Percentiles rank a stretch among this genome's conserved stretches.
Conservation (phyloP, 37 sponge, comb jelly and placozoan genomes). For the Bolinopsis microptera region DNA sequence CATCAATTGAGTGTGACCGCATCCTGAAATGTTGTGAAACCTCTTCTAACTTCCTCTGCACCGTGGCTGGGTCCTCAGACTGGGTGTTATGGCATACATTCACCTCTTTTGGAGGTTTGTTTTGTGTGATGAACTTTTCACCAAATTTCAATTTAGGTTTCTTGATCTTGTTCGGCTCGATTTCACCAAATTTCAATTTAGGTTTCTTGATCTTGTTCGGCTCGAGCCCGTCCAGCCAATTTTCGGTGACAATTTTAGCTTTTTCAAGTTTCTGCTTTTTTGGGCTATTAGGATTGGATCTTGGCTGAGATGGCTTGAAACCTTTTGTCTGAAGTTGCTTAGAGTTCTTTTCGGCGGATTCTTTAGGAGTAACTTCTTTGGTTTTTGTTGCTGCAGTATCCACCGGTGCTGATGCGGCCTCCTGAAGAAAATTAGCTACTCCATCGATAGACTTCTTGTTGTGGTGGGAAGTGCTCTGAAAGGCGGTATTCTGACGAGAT, state of each 20-base stretch:
- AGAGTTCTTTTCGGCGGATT: background rate
- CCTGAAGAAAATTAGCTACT: background rate
- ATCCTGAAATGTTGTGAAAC: background rate
- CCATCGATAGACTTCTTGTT: slow-evolving; percentile 18
- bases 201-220: background rate
- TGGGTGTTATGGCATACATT: background rate
- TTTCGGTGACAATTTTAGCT: background rate
- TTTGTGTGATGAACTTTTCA: background rate
- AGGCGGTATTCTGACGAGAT: background rate
- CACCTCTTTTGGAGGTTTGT: background rate
- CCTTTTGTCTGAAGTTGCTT: background rate
- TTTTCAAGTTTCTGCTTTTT: background rate
- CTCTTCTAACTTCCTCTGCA: background rate
- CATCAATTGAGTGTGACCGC: background rate
- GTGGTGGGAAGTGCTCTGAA: background rate
- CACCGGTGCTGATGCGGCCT: background rate
- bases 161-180: background rate
- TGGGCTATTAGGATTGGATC: background rate
- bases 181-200: background rate
- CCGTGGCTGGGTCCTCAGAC: background rate
- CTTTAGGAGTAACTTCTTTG: background rate
- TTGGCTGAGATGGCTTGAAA: background rate
- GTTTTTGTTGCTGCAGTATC: background rate
- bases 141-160: background rate
- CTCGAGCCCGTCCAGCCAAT: background rate